These are phyloP conservation scores for Lytechinus variegatus DNA, from an alignment of 35 echinoderm and acorn worm species.

Conservation along the genomic window DNA sequence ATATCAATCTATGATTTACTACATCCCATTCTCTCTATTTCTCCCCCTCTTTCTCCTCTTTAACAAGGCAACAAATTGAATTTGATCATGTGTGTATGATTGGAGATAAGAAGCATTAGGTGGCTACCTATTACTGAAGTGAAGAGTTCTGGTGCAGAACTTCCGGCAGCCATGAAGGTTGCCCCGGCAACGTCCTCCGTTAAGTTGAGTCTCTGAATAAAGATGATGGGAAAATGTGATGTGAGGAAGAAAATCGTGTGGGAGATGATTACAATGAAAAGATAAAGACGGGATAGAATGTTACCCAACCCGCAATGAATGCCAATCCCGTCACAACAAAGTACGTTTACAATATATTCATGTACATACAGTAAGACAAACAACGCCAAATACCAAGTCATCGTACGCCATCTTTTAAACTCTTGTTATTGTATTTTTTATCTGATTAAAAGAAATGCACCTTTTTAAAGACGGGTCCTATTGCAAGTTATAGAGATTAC, in stretches of 20 bases:
- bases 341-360: too few relatives aligned
- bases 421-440: too few relatives aligned
- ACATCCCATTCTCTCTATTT: background rate
- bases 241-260: conserved; percentile 9
- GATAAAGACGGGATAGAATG: conserved; percentile 25
- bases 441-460: too few relatives aligned
- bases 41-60: background rate
- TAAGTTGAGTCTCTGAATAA: conserved; percentile 84
- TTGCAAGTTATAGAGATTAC: too few relatives aligned
- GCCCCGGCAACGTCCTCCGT: conserved; percentile 98
- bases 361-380: too few relatives aligned
- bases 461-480: too few relatives aligned
- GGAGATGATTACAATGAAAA: background rate
- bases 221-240: conserved; percentile 48
- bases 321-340: background rate
- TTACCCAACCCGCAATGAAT: background rate
- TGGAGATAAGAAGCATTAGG: background rate
- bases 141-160: conserved; percentile 97
- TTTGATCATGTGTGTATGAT: background rate
- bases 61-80: background rate
- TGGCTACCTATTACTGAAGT: conserved; percentile 91
- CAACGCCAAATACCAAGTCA: too few relatives aligned
- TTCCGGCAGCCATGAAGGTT: conserved; percentile 99
- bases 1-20: background rate
- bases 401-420: too few relatives aligned